Percentiles rank a stretch among this genome's conserved stretches.
phyloP scores from a whole-genome alignment of 2,888 invertebrate genomes.

The Acanthopleura granulata region DNA sequence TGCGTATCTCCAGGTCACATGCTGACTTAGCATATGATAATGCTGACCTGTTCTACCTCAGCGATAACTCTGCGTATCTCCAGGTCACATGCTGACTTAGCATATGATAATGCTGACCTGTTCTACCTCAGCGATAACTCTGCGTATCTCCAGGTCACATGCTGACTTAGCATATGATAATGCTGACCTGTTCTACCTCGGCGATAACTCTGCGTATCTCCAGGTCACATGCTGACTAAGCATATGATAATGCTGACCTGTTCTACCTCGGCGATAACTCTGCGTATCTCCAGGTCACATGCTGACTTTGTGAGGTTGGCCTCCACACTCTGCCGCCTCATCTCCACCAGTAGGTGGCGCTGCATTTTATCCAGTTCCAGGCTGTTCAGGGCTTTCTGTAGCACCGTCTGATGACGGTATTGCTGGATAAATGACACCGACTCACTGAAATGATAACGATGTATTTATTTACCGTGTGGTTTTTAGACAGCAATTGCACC shows the following conservation, averaged over 20 bases:
- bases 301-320: conserved; percentile 49
- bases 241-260: conserved; percentile 35
- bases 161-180: too few species aligned
- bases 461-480: not conserved
- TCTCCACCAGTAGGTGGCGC: conserved; percentile 51
- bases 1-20: conserved; percentile 47
- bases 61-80: conserved; percentile 44
- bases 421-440: conserved; percentile 49
- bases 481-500: too few species aligned
- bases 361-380: conserved; percentile 61
- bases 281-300: conserved; percentile 47
- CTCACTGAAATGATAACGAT: conserved; percentile 38
- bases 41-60: conserved; percentile 47
- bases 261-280: conserved; percentile 44
- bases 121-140: too few species aligned
- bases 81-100: conserved; percentile 47
- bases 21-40: conserved; percentile 38
- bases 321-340: conserved; percentile 53
- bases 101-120: conserved; percentile 15
- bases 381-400: conserved; percentile 49
- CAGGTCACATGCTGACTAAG: too few species aligned
- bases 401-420: conserved; percentile 52
- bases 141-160: too few species aligned
- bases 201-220: too few species aligned
- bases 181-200: too few species aligned